phyloP scores from a whole-genome alignment of 1,140 invertebrate species.

The Nasonia vitripennis region DNA sequence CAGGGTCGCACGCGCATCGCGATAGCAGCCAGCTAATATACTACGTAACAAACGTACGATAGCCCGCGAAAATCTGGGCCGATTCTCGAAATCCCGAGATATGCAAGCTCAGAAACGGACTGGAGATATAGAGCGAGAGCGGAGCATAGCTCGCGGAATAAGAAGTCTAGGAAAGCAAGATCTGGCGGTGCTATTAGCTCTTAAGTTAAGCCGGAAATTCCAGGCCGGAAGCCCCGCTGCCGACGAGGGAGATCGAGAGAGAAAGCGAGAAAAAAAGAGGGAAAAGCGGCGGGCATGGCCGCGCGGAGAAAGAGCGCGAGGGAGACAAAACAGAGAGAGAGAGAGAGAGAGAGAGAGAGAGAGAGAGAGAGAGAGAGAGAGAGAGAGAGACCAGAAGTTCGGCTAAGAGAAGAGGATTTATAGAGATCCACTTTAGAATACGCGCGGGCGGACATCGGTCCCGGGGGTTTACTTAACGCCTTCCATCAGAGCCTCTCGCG shows the following conservation, averaged over 20 bases:
- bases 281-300: background rate
- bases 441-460: constrained; percentile 54
- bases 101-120: background rate
- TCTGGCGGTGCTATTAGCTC: constrained; percentile 64
- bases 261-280: constrained; percentile 16
- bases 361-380: background rate
- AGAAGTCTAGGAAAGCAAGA: constrained; percentile 6
- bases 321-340: background rate
- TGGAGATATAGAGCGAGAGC: background rate
- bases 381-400: background rate
- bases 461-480: constrained; percentile 57
- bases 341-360: constrained; percentile 13
- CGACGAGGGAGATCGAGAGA: constrained; percentile 25
- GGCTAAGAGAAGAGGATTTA: constrained; percentile 60
- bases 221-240: constrained; percentile 57
- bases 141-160: background rate
- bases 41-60: background rate
- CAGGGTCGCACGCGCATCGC: background rate
- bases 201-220: constrained; percentile 68
- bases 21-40: background rate
- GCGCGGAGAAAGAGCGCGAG: constrained; percentile 19
- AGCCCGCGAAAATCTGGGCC: background rate
- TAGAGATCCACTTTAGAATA: constrained; percentile 59
- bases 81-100: background rate
- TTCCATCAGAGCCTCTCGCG: constrained; percentile 29